Conservation (phyloP, 2,113 vertebrate species). For the Campylomormyrus tamandua region DNA sequence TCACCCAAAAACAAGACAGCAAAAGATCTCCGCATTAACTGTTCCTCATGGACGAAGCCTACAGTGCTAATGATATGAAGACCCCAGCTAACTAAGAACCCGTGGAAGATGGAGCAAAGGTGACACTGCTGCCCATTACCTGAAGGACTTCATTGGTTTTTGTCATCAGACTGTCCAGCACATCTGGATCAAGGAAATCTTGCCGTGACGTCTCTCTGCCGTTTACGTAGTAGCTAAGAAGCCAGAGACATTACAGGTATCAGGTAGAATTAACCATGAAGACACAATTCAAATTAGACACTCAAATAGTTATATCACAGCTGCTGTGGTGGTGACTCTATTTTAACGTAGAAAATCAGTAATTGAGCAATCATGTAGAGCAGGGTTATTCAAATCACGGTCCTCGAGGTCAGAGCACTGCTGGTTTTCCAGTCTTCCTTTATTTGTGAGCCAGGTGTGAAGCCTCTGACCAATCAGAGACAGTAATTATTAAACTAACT, state of each 20-base stretch:
- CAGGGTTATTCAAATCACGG: too few species aligned
- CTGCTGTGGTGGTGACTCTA: background rate
- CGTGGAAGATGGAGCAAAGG: background rate
- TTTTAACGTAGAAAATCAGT: background rate
- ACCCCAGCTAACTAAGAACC: background rate
- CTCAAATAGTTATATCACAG: background rate
- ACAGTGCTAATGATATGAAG: background rate
- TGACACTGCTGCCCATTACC: constrained; percentile 50
- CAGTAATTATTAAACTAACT: too few species aligned
- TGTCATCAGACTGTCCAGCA: constrained; percentile 72
- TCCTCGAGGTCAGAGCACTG: too few species aligned
- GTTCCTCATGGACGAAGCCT: background rate
- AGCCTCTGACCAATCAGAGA: too few species aligned
- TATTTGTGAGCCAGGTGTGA: too few species aligned
- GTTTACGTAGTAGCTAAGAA: constrained; percentile 81
- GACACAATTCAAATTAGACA: background rate
- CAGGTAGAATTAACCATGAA: background rate
- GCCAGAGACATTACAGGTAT: background rate
- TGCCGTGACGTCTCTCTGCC: constrained; percentile 71
- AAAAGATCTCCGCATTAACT: background rate
- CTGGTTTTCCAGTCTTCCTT: too few species aligned
- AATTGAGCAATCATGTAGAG: background rate
- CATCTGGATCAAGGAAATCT: constrained; percentile 76
- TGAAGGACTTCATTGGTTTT: constrained; percentile 62
- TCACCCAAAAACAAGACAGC: background rate